These are phyloP conservation scores for Plebejus argus DNA, from an alignment of 2,888 invertebrate genomes.

Conservation along the genomic window DNA sequence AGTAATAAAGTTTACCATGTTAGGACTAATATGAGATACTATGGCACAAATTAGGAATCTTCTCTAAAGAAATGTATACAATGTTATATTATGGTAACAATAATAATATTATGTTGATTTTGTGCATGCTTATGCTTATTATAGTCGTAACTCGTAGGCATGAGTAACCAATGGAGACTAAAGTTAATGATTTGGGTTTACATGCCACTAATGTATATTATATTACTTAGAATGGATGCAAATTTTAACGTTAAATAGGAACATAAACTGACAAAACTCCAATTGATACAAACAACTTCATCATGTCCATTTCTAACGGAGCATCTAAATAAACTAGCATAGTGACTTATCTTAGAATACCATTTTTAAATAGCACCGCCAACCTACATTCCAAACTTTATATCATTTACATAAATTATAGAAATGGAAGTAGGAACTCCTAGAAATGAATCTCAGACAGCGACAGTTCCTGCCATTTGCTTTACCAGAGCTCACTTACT, in stretches of 20 bases:
- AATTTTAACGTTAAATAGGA: constrained; percentile 51
- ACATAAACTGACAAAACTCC: constrained; percentile 70
- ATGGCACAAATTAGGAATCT: constrained; percentile 45
- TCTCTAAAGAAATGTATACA: constrained; percentile 28
- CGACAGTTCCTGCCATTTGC: not conserved
- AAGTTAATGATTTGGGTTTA: not conserved
- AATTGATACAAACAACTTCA: constrained; percentile 58
- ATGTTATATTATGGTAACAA: constrained; percentile 40
- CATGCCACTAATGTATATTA: not conserved
- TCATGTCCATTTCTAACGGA: constrained; percentile 51
- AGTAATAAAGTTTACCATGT: not conserved
- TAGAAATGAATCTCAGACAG: not conserved
- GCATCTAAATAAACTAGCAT: constrained; percentile 53
- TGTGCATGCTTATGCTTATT: constrained; percentile 7
- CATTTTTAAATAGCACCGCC: constrained; percentile 76
- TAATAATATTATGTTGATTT: constrained; percentile 39
- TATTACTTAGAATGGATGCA: not conserved
- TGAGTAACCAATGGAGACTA: not conserved
- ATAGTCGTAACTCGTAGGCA: not conserved
- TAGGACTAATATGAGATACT: constrained; percentile 34
- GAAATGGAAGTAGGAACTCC: not conserved
- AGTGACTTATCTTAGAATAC: constrained; percentile 63
- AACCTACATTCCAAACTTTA: constrained; percentile 54
- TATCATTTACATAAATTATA: constrained; percentile 20
- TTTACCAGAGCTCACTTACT: not conserved